Percentiles rank a stretch among this genome's conserved stretches.
Conservation (phyloP, 2,888 invertebrate genomes). For the Drosophila fulvimacula region DNA sequence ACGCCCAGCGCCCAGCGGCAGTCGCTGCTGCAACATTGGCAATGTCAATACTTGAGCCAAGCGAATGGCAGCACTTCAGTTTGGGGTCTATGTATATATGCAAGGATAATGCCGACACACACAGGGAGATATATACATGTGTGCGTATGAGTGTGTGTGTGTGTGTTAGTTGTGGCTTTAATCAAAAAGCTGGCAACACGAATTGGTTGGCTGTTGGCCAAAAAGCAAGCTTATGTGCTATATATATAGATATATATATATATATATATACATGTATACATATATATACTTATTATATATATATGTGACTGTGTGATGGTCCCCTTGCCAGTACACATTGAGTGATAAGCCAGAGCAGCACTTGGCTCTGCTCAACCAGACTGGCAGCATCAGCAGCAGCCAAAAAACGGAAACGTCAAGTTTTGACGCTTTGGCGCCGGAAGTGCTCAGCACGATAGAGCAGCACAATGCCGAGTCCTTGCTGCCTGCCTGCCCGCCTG, state of each 20-base stretch:
- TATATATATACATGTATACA: neutral
- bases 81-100: constrained; percentile 38
- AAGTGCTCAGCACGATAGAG: constrained; percentile 77
- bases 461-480: constrained; percentile 50
- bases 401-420: constrained; percentile 81
- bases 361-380: neutral
- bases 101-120: constrained; percentile 64
- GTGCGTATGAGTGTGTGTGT: neutral
- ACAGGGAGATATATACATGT: neutral
- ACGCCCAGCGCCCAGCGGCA: constrained; percentile 2
- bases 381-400: constrained; percentile 34
- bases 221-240: constrained; percentile 13
- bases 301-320: neutral
- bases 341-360: constrained; percentile 49
- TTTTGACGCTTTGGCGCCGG: constrained; percentile 81
- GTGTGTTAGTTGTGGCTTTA: constrained; percentile 46
- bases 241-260: neutral
- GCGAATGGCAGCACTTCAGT: constrained; percentile 74
- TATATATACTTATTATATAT: neutral
- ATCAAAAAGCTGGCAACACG: constrained; percentile 49
- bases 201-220: constrained; percentile 63
- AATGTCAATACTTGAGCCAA: constrained; percentile 72
- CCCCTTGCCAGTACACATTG: constrained; percentile 11
- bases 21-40: constrained; percentile 31
- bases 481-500: neutral